Base-by-base conservation (phyloP, 2,113 vertebrate species). In the Acrocephalus kingi region DNA sequence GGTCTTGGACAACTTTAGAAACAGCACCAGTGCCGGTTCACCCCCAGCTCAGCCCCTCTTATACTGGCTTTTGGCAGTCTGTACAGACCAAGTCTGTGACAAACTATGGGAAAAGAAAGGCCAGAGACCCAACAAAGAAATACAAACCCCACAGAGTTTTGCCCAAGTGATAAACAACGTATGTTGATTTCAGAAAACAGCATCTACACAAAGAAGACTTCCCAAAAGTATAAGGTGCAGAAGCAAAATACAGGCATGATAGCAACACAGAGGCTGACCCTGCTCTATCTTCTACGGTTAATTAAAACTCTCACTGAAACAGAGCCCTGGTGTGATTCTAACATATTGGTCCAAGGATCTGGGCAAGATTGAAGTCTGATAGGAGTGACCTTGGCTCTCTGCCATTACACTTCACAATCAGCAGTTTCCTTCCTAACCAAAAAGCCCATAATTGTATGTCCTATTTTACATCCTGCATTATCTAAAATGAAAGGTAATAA, bases 301-400 rank as follows among this genome's bases (percentile, higher is more conserved):
- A 96, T 95, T 95, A 96, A 94, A 96, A 96, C 82, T 96, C 84
- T 67, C 72, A 69, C 9, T 87, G 83, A 91, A 97, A 92, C 64
- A 85, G 68, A 89, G 71, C 67, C 71, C 61, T 76, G 49, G 63
- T 64, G 39, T 52, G 64, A 77, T 74, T 94, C 78, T 73, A 95
- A 93, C 84, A 78, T 73, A 95, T 58, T 20, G 0, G 76, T 71
- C 69, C 11, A 30, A 95, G 86, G 71, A 90, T 92, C 80, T 68
- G 64, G 63, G 69, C 81, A 91, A 93, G 69, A 83, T 12, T 59
- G 54, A 89, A 96, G 74, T 46, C 64, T 85, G 51, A 94, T 31
- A 78, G 91, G 94, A 73, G 27, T 84, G 87, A 95, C 94, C 84
- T 91, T 81, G 84, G 67, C 77, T 93, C 66, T 92, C 18, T 59